These are phyloP conservation scores for Heterohyrax brucei DNA, from an alignment of 2,797 vertebrate genomes.

Conservation along the genomic window DNA sequence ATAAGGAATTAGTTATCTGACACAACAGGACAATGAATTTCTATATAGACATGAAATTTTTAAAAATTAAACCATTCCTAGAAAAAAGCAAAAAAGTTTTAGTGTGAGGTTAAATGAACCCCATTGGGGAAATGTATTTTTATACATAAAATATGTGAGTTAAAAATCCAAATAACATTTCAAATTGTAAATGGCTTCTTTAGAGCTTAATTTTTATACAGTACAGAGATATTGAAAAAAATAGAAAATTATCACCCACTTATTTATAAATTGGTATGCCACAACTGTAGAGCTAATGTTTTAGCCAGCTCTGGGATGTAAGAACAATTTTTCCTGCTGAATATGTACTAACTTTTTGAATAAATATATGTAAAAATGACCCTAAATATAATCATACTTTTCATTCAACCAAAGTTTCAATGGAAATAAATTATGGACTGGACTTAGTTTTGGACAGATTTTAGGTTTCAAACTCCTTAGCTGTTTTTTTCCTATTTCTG, in stretches of 20 bases:
- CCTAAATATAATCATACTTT: neutral
- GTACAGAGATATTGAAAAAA: constrained; percentile 21
- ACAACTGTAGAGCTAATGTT: constrained; percentile 18
- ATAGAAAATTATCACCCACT: neutral
- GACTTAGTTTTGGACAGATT: constrained; percentile 5
- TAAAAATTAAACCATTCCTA: constrained; percentile 77
- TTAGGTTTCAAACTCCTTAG: neutral
- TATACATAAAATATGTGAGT: neutral
- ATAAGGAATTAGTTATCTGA: constrained; percentile 81
- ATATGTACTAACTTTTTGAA: constrained; percentile 42
- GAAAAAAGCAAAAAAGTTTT: constrained; percentile 66
- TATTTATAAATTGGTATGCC: constrained; percentile 18
- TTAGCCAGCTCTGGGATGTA: constrained; percentile 1
- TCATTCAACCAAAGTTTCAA: constrained; percentile 45
- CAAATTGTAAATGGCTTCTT: constrained; percentile 7
- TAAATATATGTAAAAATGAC: constrained; percentile 7
- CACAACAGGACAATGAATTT: constrained; percentile 74
- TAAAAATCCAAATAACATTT: constrained; percentile 16
- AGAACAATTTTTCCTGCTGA: constrained; percentile 19
- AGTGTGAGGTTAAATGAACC: neutral
- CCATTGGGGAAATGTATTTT: neutral
- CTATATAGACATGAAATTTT: constrained; percentile 78
- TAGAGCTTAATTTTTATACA: constrained; percentile 12
- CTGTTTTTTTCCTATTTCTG: neutral
- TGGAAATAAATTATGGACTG: neutral